Evolutionary conservation across 2,113 vertebrate species (phyloP), one percentile per base, ranked within the genome.

Genomic region (Nycticryphes semicollaris): DNA sequence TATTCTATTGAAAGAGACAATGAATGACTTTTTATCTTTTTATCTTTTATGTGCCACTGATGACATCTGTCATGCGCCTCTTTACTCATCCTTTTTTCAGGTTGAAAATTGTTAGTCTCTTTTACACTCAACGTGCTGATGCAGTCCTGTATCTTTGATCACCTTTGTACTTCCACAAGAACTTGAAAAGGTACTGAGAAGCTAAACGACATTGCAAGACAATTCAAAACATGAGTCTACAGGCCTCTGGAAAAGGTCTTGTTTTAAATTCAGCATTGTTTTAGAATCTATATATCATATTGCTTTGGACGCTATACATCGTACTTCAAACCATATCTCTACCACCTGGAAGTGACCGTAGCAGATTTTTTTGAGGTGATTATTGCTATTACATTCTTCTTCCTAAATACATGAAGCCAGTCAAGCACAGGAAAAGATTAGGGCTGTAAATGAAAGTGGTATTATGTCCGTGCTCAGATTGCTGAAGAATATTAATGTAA

Each of bases 81-180:
- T 96, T 89, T 50, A 62, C 30, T 84, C 43, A 57, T 35, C 54
- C 47, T 48, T 76, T 77, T 77, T 31, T 21, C 13, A 70, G 45
- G 21, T 18, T 89, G 69, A 78, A 87, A 91, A 87, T 45, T 4
- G 0, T 30, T 79, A 12, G 14, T 66, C 80, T 93, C 14, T 94
- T 85, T 76, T 72, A 64, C 4, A 33, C 37, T 81, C 28, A 66
- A 95, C 45, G 27, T 64, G 27, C 56, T 6, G 9, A 48, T 75
- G 21, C 25, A 60, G 51, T 51, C 60, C 62, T 79, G 25, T 68
- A 33, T 30, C 74, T 96, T 96, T 95, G 90, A 96, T 96, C 87
- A 76, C 28, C 51, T 17, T 72, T 60, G 39, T 27, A 27, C 57
- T 87, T 75, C 84, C 54, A 39, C 81, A 87, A 89, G 51, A 63